Base-by-base conservation (phyloP, 2,113 vertebrate species). In the Aythya baeri region DNA sequence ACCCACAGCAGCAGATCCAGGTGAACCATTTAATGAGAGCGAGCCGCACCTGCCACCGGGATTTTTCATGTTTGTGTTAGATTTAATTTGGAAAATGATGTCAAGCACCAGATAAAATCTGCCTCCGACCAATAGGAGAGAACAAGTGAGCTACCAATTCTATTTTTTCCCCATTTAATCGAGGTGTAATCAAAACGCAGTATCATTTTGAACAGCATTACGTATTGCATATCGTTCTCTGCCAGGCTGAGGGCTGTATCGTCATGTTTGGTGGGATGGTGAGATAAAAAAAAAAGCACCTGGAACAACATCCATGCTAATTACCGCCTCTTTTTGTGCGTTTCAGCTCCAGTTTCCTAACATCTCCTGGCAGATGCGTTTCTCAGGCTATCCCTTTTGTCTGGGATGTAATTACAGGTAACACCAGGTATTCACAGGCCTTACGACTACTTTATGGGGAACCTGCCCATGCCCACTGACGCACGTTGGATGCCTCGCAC, bases 351-450 rank as follows among this genome's bases (percentile, higher is more conserved):
- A 16, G 26, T 97, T 94, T 95, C 71, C 55, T 63, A 91, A 91
- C 63, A 85, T 76, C 0, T 0, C 10, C 72, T 71, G 81, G 63
- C 11, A 89, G 84, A 50, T 66, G 13, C 26, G 66, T 92, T 95
- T 95, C 74, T 87, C 83, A 84, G 67, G 36, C 36, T 87, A 46
- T 41, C 83, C 79, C 84, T 95, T 96, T 95, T 94, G 93, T 94
- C 81, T 83, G 9, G 3, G 31, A 46, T 21, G 21, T 96, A 96
- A 96, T 97, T 97, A 94, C 10, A 93, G 50, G 81, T 79, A 89
- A 79, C 81, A 31, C 1, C 17, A 61, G 89, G 9, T 58, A 66
- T 62, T 87, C 81, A 65, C 58, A 66, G 44, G 66, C 34, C 77
- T 75, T 70, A 3, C 54, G 79, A 77, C 46, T 84, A 46, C 73